Base-by-base conservation (phyloP, 1,140 invertebrate species). In the Papilio polyxenes region DNA sequence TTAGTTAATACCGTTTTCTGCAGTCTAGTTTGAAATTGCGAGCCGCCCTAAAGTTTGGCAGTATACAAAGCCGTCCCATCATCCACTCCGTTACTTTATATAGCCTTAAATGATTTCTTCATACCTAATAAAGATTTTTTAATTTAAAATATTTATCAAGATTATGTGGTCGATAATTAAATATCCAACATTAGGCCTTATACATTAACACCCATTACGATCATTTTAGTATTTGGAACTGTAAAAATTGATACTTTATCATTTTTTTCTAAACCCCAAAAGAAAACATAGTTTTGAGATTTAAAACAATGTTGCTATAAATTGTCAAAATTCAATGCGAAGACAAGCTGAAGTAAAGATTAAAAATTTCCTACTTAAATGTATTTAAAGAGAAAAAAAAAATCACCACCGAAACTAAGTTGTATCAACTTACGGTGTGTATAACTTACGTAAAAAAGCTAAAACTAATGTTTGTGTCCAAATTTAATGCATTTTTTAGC, bases 311-410 rank as follows among this genome's bases (percentile, higher is more conserved):
- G 23, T 37, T 15, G 23, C 31, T 15, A 37, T 40, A 37, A 72
- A 72, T 72, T 72, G 31, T 37, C 11, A 37, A 72, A 72, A 72
- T 37, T 31, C 75, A 53, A 49, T 77, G 48, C 75, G 48, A 59
- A 59, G 51, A 75, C 74, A 76, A 77, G 49, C 23, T 53, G 20
- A 49, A 77, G 75, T 51, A 37, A 31, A 77, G 20, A 53, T 31
- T 13, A 56, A 77, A 37, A 77, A 77, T 77, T 77, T 77, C 44
- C 75, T 77, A 77, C 75, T 77, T 77, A 77, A 76, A 6, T 76
- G 75, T 76, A 76, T 76, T 75, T 23, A 49, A 23, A 75, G 23
- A 53, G 2, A 77, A 77, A 77, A 53, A 15, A 75, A 48, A 75
- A 11, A 75, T 75, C 74, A 74, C 20, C 62, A 72, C 65, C 65